Base-by-base conservation (phyloP, 1,140 invertebrate genomes). In the Sycophila sp. region DNA sequence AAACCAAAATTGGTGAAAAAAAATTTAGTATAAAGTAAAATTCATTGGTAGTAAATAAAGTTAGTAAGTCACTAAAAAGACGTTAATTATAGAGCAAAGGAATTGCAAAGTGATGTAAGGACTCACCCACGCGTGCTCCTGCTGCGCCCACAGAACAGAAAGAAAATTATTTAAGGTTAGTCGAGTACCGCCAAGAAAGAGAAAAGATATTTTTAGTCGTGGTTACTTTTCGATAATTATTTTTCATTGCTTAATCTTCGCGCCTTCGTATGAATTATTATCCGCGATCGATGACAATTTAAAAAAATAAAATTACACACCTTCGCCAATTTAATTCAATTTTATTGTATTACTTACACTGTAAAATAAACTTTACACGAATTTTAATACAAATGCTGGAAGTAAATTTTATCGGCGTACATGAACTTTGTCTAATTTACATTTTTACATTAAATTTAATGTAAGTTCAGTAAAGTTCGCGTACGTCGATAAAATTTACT, bases 71-170 rank as follows among this genome's bases (percentile, higher is more conserved):
- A 28, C 8, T 34, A 58, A 45, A 6, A 45, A 2, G n/a, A 30
- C n/a, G 38, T 62, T 42, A 69, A 45, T n/a, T 7, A 56, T 32
- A 22, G 13, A 42, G 24, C 17, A 63, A 69, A 51, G 32, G 30
- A 40, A 42, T 63, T 40, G 11, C 8, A 62, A 67, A 49, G 56
- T 55, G 34, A 45, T 64, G n/a, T 34, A 63, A n/a, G 55, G 32
- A 84, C 85, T 86, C 80, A 87, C 86, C 86, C 17, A 86, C 81
- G 70, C 86, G 83, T 71, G 84, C 83, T 83, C 82, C 85, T 75
- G 82, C 77, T 80, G 78, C 76, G 77, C 72, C 79, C 77, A 75
- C 69, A 49, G 24, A 80, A 81, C 75, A 81, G 72, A 82, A 75
- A 81, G 73, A 78, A 83, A 82, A 78, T 77, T 76, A 76, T 75